phyloP scores from a whole-genome alignment of 2,113 vertebrate genomes.

The Galemys pyrenaicus region DNA sequence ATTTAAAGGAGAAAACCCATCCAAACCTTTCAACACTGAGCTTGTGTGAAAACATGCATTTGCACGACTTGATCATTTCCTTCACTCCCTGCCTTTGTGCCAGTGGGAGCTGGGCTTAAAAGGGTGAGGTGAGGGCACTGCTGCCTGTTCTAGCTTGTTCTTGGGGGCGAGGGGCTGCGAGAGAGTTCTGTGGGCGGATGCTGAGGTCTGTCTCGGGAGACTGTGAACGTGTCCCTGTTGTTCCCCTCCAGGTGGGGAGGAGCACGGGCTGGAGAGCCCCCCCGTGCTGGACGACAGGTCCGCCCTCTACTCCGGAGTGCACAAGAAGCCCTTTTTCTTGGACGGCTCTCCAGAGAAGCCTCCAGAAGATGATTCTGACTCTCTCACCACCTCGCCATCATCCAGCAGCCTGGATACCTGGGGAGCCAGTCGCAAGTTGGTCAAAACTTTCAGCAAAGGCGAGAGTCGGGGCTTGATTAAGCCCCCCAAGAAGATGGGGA shows the following conservation, averaged over 20 bases:
- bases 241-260: constrained; percentile 84
- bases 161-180: not conserved
- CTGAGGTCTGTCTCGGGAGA: not conserved
- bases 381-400: constrained; percentile 92
- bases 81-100: not conserved
- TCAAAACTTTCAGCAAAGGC: constrained; percentile 94
- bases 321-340: constrained; percentile 91
- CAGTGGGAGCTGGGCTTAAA: not conserved
- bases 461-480: constrained; percentile 93
- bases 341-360: constrained; percentile 91
- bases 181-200: not conserved
- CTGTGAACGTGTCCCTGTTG: not conserved
- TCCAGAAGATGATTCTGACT: constrained; percentile 91
- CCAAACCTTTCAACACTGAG: not conserved
- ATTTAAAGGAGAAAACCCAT: constrained; percentile 4
- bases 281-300: constrained; percentile 90
- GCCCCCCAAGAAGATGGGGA: constrained; percentile 93
- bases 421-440: constrained; percentile 92
- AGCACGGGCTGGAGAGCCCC: constrained; percentile 88
- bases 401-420: constrained; percentile 94
- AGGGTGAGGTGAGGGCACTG: not conserved
- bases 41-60: not conserved
- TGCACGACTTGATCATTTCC: not conserved
- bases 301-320: constrained; percentile 94
- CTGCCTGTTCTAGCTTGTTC: too few species aligned